These are phyloP conservation scores for Lathronympha strigana DNA, from an alignment of 2,888 invertebrate species.

Conservation along the genomic window DNA sequence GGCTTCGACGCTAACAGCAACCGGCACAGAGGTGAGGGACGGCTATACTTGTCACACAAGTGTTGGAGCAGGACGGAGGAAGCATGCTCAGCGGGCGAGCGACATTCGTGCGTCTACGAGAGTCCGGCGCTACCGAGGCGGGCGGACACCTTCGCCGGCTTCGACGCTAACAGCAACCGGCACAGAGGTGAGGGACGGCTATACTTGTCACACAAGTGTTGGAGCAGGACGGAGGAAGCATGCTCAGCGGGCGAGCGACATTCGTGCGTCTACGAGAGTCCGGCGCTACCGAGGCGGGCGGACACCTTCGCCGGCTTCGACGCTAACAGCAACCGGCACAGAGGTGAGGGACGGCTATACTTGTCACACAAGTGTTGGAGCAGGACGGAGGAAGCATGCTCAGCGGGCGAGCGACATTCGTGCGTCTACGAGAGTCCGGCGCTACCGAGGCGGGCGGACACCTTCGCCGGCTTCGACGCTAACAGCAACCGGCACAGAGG, in stretches of 20 bases:
- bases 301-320: conserved; percentile 99
- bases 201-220: background rate
- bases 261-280: conserved; percentile 92
- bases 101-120: conserved; percentile 93
- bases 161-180: conserved; percentile 83
- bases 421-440: conserved; percentile 93
- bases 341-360: conserved; percentile 52
- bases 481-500: conserved; percentile 58
- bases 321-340: conserved; percentile 58
- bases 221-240: background rate
- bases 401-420: conserved; percentile 90
- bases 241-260: conserved; percentile 87
- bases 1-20: conserved; percentile 89
- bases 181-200: conserved; percentile 57
- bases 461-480: conserved; percentile 96
- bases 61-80: background rate
- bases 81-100: conserved; percentile 80
- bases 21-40: conserved; percentile 59
- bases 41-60: background rate
- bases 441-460: conserved; percentile 96
- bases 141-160: conserved; percentile 98
- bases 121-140: conserved; percentile 95
- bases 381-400: background rate
- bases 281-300: conserved; percentile 94
- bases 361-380: background rate